phyloP scores from a whole-genome alignment of 1,140 invertebrate genomes.

The Drosophila bipectinata region DNA sequence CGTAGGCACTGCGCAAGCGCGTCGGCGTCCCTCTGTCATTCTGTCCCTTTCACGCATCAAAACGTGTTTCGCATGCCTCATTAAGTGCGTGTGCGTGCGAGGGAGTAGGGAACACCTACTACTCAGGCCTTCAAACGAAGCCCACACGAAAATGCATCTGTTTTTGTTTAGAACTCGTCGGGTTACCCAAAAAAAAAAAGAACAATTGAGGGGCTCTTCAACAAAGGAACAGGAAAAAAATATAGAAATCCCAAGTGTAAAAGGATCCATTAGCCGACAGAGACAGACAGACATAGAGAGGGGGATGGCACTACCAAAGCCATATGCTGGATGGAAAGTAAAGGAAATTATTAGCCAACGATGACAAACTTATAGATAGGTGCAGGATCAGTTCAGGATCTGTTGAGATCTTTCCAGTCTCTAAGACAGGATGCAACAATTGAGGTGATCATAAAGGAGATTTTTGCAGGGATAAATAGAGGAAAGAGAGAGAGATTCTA shows the following conservation, averaged over 20 bases:
- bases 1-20: constrained; percentile 43
- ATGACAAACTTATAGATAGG: constrained; percentile 61
- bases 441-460: constrained; percentile 12
- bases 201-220: constrained; percentile 46
- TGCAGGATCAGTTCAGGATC: not conserved
- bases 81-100: constrained; percentile 20
- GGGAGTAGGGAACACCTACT: constrained; percentile 40
- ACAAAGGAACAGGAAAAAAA: constrained; percentile 36
- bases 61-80: constrained; percentile 70
- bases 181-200: constrained; percentile 38
- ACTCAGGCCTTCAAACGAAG: not conserved
- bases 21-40: constrained; percentile 11
- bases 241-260: constrained; percentile 64
- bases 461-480: constrained; percentile 25
- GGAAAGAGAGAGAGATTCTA: not conserved
- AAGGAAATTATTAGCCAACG: constrained; percentile 74
- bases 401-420: not conserved
- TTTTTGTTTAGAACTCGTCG: constrained; percentile 60
- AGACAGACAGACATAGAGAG: constrained; percentile 1
- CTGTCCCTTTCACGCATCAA: constrained; percentile 11
- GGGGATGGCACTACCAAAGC: constrained; percentile 4
- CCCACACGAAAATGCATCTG: constrained; percentile 68
- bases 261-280: constrained; percentile 63
- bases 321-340: constrained; percentile 48
- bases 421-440: constrained; percentile 25